Evolutionary conservation across 2,797 vertebrate genomes (phyloP).

Genomic region (Phalloptychus januarius): DNA sequence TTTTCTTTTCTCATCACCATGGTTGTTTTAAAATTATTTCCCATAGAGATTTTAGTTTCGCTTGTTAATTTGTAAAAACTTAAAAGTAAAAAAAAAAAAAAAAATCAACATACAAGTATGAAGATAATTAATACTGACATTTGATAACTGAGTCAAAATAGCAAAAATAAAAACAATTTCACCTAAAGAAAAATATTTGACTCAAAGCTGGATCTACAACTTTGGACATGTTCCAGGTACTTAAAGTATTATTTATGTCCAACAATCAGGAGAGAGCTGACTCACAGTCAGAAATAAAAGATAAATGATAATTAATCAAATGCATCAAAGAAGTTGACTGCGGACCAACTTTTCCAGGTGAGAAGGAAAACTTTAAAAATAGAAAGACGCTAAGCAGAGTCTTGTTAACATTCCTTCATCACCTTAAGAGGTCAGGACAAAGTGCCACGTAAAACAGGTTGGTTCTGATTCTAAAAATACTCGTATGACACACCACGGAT

Average conservation of each 20-base stretch:
- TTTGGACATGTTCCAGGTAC: background rate
- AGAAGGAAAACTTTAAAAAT: background rate
- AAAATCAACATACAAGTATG: background rate
- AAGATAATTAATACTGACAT: background rate
- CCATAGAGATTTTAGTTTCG: background rate
- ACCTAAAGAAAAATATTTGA: background rate
- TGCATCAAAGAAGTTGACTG: background rate
- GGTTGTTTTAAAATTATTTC: background rate
- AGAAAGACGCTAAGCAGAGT: background rate
- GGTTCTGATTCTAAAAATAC: constrained; percentile 16
- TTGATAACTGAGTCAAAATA: background rate
- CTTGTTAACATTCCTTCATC: constrained; percentile 1
- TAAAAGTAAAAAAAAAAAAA: background rate
- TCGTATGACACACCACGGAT: background rate
- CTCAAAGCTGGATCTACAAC: background rate
- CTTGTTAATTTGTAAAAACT: background rate
- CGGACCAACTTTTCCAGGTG: background rate
- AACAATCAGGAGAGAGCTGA: background rate
- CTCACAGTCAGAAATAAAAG: background rate
- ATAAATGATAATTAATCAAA: background rate
- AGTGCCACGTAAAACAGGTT: constrained; percentile 43
- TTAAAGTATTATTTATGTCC: background rate
- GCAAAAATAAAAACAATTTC: background rate
- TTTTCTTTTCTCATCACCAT: background rate
- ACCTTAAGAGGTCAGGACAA: constrained; percentile 27